Conservation (phyloP, 2,797 vertebrate species). For the Picus viridis region DNA sequence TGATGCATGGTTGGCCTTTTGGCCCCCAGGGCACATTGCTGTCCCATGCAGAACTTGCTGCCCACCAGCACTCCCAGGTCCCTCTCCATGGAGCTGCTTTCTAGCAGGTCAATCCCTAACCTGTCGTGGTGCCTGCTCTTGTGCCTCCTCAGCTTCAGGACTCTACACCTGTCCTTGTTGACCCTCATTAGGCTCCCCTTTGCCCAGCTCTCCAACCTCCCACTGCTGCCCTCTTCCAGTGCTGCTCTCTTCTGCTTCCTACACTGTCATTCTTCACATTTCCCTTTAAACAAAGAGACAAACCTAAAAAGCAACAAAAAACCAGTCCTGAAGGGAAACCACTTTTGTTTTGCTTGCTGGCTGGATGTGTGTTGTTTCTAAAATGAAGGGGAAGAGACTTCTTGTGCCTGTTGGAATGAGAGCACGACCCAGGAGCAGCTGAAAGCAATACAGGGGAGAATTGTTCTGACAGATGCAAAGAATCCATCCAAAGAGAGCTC, state of each 20-base stretch:
- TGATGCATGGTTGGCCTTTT: no score
- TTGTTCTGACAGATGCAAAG: neutral
- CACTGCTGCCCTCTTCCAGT: neutral
- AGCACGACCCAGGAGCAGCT: neutral
- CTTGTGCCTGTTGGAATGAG: neutral
- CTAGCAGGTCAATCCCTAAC: no score
- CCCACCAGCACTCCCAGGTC: no score
- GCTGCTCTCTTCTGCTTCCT: neutral
- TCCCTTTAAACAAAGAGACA: neutral
- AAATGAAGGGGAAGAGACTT: no score
- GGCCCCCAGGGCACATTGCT: no score
- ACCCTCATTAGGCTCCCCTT: no score
- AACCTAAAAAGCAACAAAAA: neutral
- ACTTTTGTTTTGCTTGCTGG: neutral
- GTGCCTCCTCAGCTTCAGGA: no score
- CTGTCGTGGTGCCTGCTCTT: no score
- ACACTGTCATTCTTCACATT: neutral
- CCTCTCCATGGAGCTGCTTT: no score
- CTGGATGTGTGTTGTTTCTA: neutral
- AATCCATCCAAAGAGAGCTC: neutral
- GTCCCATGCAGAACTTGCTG: no score
- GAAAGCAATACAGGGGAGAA: neutral
- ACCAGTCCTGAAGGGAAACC: neutral
- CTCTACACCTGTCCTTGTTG: no score
- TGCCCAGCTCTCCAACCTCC: neutral